Base-by-base conservation (phyloP, 2,113 vertebrate genomes). In the Empidonax traillii region DNA sequence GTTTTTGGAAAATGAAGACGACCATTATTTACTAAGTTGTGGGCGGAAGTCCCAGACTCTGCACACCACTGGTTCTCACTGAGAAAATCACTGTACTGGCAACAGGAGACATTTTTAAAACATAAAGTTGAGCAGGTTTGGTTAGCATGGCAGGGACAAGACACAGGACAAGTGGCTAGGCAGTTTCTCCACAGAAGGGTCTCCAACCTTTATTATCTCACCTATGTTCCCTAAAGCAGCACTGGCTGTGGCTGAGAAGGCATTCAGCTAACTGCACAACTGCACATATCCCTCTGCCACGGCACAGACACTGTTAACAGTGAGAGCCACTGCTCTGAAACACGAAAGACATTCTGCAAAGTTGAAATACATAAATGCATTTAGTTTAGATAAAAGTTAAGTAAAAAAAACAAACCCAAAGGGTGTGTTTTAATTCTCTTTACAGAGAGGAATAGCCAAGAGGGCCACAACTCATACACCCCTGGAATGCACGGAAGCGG, bases 211-310 rank as follows among this genome's bases (percentile, higher is more conserved):
- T 63, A 12, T 2, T 25, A 30, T 43, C 12, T 31, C 35, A 28
- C 10, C 6, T 21, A 3, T 1, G 12, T 4, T 87, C 47, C 73
- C 53, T 30, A 20, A n/a, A 63, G 84, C 43, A 81, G 73, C 61
- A 27, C 23, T 1, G 37, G 72, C 51, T 76, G 75, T 53, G 58
- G 63, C 67, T 69, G 18, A 55, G 39, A 51, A 2, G 39, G 52
- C 27, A 31, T 62, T 53, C 39, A 80, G 89, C 31, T n/a, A 24
- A 28, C 17, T 2, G 3, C 17, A 43, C 0, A 0, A 24, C 17
- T 2, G 3, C 17, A 43, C 0, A 0, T 2, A 22, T 9, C 55
- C 47, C 46, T 62, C 55, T 84, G 59, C 51, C 43, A 27, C 2
- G 1, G 56, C 59, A 71, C 10, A 5, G 3, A 21, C 12, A 10